Conservation (phyloP, 2,888 invertebrate species). For the Helicoverpa assulta region DNA sequence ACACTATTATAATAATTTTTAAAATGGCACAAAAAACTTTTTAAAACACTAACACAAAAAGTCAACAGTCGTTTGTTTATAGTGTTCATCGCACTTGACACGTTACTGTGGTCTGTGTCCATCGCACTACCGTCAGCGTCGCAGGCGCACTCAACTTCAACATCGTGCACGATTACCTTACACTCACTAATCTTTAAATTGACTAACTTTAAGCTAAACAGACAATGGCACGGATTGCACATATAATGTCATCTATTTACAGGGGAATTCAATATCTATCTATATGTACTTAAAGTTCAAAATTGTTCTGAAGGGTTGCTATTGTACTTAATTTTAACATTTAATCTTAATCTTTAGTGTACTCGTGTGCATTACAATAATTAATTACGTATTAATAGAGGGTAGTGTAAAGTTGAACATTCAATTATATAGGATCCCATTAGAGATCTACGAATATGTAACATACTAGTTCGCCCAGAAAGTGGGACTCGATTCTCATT, state of each 20-base stretch:
- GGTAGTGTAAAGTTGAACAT: slow-evolving; percentile 83
- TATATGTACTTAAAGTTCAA: slow-evolving; percentile 75
- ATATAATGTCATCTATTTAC: slow-evolving; percentile 86
- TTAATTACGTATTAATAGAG: slow-evolving; percentile 85
- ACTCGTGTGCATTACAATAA: slow-evolving; percentile 84
- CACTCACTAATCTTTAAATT: slow-evolving; percentile 82
- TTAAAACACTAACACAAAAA: slow-evolving; percentile 89
- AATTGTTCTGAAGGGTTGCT: slow-evolving; percentile 83
- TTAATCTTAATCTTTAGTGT: slow-evolving; percentile 82
- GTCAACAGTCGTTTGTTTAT: slow-evolving; percentile 83
- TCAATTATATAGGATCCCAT: slow-evolving; percentile 70
- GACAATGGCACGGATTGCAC: slow-evolving; percentile 90
- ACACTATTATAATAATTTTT: slow-evolving; percentile 87
- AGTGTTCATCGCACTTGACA: slow-evolving; percentile 82
- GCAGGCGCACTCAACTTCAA: slow-evolving; percentile 64
- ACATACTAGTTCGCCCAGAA: slow-evolving; percentile 46
- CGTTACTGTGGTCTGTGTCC: slow-evolving; percentile 67
- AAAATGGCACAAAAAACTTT: slow-evolving; percentile 90
- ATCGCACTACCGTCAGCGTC: slow-evolving; percentile 62
- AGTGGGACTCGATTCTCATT: slow-evolving; percentile 49
- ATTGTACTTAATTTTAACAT: slow-evolving; percentile 86
- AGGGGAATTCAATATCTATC: slow-evolving; percentile 83
- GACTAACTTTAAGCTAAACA: slow-evolving; percentile 88
- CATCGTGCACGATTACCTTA: slow-evolving; percentile 63
- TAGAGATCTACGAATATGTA: slow-evolving; percentile 52